phyloP scores from a whole-genome alignment of 92 coral and sea anemone species.

The Epizoanthus ramosus region DNA sequence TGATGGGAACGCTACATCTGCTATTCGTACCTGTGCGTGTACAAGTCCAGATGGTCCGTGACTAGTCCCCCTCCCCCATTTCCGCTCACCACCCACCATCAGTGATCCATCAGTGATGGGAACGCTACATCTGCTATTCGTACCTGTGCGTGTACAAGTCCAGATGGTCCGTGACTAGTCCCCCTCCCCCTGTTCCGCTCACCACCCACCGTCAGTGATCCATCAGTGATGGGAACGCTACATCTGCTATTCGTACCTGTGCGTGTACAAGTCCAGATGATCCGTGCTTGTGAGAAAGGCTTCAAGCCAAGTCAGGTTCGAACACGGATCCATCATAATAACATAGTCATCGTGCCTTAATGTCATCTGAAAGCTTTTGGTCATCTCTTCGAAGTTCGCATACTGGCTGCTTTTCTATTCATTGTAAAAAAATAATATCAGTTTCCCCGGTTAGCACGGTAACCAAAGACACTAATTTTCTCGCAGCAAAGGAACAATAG shows the following conservation, averaged over 20 bases:
- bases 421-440: neutral
- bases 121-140: too few species aligned
- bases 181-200: neutral
- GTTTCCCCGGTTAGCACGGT: too few species aligned
- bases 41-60: too few species aligned
- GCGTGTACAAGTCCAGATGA: slow-evolving; percentile 86
- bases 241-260: slow-evolving; percentile 62
- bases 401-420: slow-evolving; percentile 90
- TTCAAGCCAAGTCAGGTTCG: slow-evolving; percentile 94
- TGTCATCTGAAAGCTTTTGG: slow-evolving; percentile 82
- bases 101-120: neutral
- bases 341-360: slow-evolving; percentile 91
- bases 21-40: too few species aligned
- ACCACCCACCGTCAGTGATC: neutral
- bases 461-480: too few species aligned
- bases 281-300: slow-evolving; percentile 88
- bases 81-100: neutral
- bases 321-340: slow-evolving; percentile 94
- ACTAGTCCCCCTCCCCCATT: neutral
- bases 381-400: slow-evolving; percentile 97
- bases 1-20: too few species aligned
- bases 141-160: too few species aligned
- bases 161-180: neutral
- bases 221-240: neutral
- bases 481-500: too few species aligned